phyloP scores from a whole-genome alignment of 2,797 vertebrate genomes.

The Malacoraja senta region DNA sequence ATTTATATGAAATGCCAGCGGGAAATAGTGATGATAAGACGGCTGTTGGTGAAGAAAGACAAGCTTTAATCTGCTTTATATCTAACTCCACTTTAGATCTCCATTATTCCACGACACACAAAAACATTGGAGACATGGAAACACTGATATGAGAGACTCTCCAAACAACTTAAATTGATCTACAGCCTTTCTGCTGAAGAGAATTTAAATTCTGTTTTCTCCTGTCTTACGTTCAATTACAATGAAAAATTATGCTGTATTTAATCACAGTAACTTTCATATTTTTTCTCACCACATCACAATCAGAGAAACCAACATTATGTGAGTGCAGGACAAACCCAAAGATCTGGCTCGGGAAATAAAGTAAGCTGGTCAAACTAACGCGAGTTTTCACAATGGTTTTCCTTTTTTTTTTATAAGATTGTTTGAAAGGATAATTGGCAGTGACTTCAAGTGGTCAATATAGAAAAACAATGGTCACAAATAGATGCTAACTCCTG shows the following conservation, averaged over 20 bases:
- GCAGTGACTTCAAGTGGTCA: neutral
- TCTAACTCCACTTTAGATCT: slow-evolving; percentile 23
- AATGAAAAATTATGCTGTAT: neutral
- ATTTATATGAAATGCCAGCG: slow-evolving; percentile 19
- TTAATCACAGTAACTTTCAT: neutral
- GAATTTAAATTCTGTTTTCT: neutral
- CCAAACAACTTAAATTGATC: neutral
- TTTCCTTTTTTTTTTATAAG: neutral
- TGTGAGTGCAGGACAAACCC: too few relatives aligned
- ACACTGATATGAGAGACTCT: neutral
- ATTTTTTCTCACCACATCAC: neutral
- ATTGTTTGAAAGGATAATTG: neutral
- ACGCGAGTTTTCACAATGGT: neutral
- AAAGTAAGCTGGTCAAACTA: neutral
- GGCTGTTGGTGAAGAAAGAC: slow-evolving; percentile 7
- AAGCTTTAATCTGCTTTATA: slow-evolving; percentile 33
- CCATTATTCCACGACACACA: slow-evolving; percentile 21
- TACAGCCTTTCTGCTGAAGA: neutral
- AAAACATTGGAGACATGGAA: neutral
- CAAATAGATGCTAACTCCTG: neutral
- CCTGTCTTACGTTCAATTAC: neutral
- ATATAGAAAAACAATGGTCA: neutral
- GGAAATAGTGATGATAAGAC: slow-evolving; percentile 1
- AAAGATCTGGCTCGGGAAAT: neutral
- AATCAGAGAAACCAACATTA: neutral